phyloP scores from a whole-genome alignment of 2,888 invertebrate genomes.

The Junonia oenone region DNA sequence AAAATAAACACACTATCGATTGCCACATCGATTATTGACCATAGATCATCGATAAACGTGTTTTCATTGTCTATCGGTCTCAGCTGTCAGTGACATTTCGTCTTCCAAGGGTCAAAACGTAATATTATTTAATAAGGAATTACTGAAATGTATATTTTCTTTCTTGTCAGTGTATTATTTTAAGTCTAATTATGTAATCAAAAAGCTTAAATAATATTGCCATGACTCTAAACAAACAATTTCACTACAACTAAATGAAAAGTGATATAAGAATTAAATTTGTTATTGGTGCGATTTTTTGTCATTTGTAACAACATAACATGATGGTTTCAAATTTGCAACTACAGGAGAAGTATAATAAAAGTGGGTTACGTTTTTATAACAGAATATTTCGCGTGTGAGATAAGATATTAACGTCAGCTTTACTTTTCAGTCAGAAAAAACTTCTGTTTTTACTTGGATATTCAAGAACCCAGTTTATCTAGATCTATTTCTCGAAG shows the following conservation, averaged over 20 bases:
- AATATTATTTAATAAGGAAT: constrained; percentile 34
- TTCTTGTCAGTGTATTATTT: constrained; percentile 10
- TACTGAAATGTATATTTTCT: constrained; percentile 31
- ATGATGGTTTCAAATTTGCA: constrained; percentile 70
- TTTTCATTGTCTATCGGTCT: constrained; percentile 60
- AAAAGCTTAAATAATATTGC: constrained; percentile 8
- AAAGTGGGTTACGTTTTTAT: constrained; percentile 49
- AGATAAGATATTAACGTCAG: constrained; percentile 11
- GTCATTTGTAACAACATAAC: constrained; percentile 11
- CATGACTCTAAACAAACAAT: not conserved
- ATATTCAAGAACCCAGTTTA: constrained; percentile 84
- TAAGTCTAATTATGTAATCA: constrained; percentile 7
- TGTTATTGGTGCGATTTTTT: constrained; percentile 16
- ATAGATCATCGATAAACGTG: constrained; percentile 50
- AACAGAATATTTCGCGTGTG: constrained; percentile 6
- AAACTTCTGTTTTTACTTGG: constrained; percentile 87
- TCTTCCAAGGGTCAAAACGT: constrained; percentile 46
- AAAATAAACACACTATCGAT: constrained; percentile 41
- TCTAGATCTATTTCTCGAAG: constrained; percentile 83
- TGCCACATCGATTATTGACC: constrained; percentile 55
- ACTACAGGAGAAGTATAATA: constrained; percentile 69
- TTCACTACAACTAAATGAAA: constrained; percentile 8
- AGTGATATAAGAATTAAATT: constrained; percentile 17
- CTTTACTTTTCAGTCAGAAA: constrained; percentile 68
- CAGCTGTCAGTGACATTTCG: constrained; percentile 73